These are phyloP conservation scores for Hymenopus coronatus DNA, from an alignment of 2,888 invertebrate species.

Conservation along the genomic window DNA sequence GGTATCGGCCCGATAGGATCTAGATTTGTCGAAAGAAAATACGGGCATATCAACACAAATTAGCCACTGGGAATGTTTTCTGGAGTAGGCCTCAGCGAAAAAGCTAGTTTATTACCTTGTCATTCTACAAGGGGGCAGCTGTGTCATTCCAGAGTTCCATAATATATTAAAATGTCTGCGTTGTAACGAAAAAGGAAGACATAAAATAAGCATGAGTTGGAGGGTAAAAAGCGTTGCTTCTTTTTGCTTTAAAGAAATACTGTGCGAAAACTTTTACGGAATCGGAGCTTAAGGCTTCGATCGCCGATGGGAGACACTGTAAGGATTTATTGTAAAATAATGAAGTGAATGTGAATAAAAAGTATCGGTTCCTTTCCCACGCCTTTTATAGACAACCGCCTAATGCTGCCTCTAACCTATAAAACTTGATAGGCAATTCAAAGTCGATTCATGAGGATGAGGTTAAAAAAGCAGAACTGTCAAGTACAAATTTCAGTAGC, in stretches of 20 bases:
- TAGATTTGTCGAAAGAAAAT: neutral
- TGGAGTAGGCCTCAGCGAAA: neutral
- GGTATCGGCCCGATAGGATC: neutral
- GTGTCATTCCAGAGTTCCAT: neutral
- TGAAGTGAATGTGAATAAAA: neutral
- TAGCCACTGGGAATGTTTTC: neutral
- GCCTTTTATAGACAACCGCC: neutral
- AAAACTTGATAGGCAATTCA: neutral
- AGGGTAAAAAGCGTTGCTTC: neutral
- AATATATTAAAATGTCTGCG: neutral
- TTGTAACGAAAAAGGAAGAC: neutral
- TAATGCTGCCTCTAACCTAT: neutral
- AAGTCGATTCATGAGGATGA: neutral
- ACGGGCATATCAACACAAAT: neutral
- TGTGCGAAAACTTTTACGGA: neutral
- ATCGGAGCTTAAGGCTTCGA: neutral
- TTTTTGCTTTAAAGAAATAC: neutral
- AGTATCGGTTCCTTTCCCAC: neutral
- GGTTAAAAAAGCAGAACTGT: neutral
- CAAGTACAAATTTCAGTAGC: neutral
- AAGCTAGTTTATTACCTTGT: neutral
- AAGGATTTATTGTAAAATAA: neutral
- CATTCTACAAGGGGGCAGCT: neutral
- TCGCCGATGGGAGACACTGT: neutral
- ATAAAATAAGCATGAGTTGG: neutral